Base-by-base conservation (phyloP, 1,140 invertebrate genomes). In the Ericerus pela region DNA sequence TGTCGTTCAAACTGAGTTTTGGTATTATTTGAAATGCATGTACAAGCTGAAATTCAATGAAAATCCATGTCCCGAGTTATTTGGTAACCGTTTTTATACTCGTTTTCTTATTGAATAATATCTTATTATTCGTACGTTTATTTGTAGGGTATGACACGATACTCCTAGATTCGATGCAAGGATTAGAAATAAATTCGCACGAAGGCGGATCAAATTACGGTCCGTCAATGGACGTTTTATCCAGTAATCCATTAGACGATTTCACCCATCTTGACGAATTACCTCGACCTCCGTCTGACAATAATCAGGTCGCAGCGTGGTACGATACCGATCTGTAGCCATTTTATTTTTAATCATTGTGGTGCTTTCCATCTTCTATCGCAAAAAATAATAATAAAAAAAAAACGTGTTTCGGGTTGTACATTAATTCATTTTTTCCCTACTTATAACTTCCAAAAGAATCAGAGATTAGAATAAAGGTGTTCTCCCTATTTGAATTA, bases 101-200 rank as follows among this genome's bases (percentile, higher is more conserved):
- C 10, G 10, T 47, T 47, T 11, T 11, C 20, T 47, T 47, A 20
- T 47, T 47, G 8, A 20, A 26, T 33, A 6, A 20, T 54, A 14
- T 16, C 11, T 5, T 11, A 30, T 33, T 6, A 31, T 55, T 38
- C 26, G 5, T 24, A 27, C n/a, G 8, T 41, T 22, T 53, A 43
- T 55, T 52, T 59, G 43, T 72, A 89, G 89, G 88, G 77, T 93
- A 91, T 84, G 89, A 93, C 78, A 85, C 89, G 79, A 83, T 93
- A 79, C 91, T 89, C 79, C 85, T 93, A 85, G 88, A 92, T 75
- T 88, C 86, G 57, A 90, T 95, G 87, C 88, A 93, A 78, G 88
- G 88, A 60, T 74, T 95, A 63, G 89, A 94, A 66, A 84, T 94
- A 66, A 87, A 85, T 63, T 81, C 79, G 61, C 78, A 78, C 24